phyloP scores from a whole-genome alignment of 2,797 vertebrate genomes.

The Xenops minutus region DNA sequence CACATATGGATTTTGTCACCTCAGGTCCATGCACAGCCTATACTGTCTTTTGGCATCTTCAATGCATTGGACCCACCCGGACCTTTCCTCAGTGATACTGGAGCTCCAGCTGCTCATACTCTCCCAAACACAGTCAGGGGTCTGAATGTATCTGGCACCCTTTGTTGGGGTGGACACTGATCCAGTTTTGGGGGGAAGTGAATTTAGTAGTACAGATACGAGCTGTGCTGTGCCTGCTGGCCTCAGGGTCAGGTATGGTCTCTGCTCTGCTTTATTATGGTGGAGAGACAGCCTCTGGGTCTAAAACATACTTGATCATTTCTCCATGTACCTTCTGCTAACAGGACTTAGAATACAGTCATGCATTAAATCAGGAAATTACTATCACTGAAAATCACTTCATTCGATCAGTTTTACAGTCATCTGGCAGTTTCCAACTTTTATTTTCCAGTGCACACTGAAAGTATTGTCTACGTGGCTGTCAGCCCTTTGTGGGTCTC shows the following conservation, averaged over 20 bases:
- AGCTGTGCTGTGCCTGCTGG: not conserved
- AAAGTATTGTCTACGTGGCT: not conserved
- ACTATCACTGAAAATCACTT: not conserved
- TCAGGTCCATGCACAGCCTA: not conserved
- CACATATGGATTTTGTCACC: fast-evolving
- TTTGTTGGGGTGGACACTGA: not conserved
- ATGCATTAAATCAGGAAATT: not conserved
- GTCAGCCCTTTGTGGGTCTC: not conserved
- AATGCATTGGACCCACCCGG: not conserved
- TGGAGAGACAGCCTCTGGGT: not conserved
- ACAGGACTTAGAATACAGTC: not conserved
- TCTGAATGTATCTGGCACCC: not conserved
- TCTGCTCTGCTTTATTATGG: not conserved
- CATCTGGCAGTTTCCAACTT: not conserved
- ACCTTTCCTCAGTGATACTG: not conserved
- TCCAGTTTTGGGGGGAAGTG: not conserved
- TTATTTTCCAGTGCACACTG: not conserved
- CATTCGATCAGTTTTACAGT: not conserved
- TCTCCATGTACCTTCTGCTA: not conserved
- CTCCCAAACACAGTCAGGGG: not conserved
- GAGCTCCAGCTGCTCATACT: fast-evolving
- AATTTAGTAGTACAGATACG: not conserved
- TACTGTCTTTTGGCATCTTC: not conserved
- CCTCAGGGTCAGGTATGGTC: not conserved
- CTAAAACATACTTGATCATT: not conserved